These are phyloP conservation scores for Orthosia incerta DNA, from an alignment of 2,888 invertebrate species.

Conservation along the genomic window DNA sequence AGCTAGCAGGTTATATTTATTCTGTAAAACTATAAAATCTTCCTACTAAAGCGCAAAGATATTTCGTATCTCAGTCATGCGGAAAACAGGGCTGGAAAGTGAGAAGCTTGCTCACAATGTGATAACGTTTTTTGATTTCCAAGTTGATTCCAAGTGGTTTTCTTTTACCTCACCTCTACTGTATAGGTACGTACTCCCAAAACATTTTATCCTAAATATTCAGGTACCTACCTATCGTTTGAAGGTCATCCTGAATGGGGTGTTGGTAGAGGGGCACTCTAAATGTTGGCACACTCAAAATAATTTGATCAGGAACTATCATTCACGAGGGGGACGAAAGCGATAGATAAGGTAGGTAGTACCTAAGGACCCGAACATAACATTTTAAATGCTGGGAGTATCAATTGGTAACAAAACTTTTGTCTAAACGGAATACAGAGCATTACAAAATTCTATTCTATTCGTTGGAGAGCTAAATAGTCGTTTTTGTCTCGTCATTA, in stretches of 20 bases:
- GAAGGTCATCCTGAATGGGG: not conserved
- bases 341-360: not conserved
- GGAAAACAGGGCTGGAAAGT: not conserved
- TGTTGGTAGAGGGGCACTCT: not conserved
- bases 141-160: not conserved
- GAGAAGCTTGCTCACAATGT: not conserved
- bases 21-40: no score
- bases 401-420: no score
- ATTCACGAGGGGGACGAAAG: not conserved
- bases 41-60: not conserved
- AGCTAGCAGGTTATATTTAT: no score
- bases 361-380: no score
- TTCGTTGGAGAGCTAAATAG: no score
- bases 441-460: no score
- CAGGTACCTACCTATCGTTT: no score
- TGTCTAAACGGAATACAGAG: no score
- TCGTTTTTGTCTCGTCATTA: no score
- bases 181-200: no score
- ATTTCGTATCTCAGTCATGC: not conserved
- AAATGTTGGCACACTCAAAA: slow-evolving; percentile 4
- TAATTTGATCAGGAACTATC: slow-evolving; percentile 15
- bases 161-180: not conserved
- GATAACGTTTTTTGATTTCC: slow-evolving; percentile 9
- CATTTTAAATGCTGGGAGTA: no score
- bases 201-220: not conserved